Conservation (phyloP, 2,113 vertebrate genomes). For the Chaetodon trifascialis region DNA sequence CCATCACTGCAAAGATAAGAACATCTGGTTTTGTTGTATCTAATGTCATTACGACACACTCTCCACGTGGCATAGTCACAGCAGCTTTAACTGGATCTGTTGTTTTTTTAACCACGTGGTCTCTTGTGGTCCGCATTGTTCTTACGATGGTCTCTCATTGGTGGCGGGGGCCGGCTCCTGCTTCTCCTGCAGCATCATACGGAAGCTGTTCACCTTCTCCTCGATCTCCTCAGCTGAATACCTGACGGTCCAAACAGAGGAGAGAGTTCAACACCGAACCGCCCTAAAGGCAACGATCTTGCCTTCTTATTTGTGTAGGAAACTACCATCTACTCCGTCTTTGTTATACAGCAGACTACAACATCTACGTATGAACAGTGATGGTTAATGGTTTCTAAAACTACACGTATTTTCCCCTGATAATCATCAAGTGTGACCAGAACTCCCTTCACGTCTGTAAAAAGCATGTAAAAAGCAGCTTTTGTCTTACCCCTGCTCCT, state of each 20-base stretch:
- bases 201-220: slow-evolving; percentile 93
- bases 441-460: background rate
- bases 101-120: too few relatives aligned
- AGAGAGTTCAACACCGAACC: background rate
- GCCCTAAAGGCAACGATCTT: background rate
- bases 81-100: background rate
- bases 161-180: slow-evolving; percentile 84
- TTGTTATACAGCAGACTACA: background rate
- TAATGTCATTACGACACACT: background rate
- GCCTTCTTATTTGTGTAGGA: too few relatives aligned
- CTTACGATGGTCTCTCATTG: slow-evolving; percentile 80
- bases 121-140: background rate
- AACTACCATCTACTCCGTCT: background rate
- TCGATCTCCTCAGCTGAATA: slow-evolving; percentile 93
- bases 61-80: background rate
- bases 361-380: background rate
- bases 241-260: slow-evolving; percentile 67
- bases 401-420: too few relatives aligned
- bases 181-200: slow-evolving; percentile 94
- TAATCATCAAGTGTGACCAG: background rate
- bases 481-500: slow-evolving; percentile 90
- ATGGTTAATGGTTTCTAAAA: background rate
- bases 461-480: background rate
- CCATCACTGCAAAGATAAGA: background rate
- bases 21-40: too few relatives aligned